A percentile compares a stretch with the other conserved stretches of the same genome.
These are phyloP conservation scores for Nesogale talazaci DNA, from an alignment of 2,113 vertebrate species.

Conservation along the genomic window DNA sequence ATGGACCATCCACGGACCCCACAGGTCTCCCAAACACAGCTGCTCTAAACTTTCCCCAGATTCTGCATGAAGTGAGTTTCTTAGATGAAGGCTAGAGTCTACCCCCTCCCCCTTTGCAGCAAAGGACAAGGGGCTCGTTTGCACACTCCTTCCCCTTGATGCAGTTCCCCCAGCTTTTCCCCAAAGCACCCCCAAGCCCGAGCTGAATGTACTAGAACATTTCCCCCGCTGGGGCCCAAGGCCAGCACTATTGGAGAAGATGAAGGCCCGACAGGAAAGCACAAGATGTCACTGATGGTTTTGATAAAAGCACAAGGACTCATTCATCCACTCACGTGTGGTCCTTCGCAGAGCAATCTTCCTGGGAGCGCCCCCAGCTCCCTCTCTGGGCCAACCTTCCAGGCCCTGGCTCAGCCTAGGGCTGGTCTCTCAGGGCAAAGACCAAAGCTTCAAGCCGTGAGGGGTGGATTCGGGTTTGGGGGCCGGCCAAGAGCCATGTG, in stretches of 20 bases:
- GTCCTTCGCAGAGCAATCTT: conserved; percentile 24
- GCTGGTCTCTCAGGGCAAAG: neutral
- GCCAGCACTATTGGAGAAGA: conserved; percentile 63
- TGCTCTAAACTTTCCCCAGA: neutral
- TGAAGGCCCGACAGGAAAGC: conserved; percentile 16
- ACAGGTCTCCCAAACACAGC: neutral
- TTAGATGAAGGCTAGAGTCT: neutral
- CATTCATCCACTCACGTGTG: neutral
- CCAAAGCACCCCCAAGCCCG: neutral
- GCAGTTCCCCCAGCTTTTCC: neutral
- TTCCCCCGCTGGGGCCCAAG: neutral
- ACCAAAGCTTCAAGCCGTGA: neutral
- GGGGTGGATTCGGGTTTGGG: neutral
- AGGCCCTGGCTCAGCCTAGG: neutral
- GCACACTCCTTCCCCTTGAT: neutral
- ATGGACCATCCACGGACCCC: neutral
- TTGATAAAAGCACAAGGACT: conserved; percentile 60
- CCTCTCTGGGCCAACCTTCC: neutral
- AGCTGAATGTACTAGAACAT: neutral
- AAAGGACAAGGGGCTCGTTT: neutral
- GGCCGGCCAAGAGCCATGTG: neutral
- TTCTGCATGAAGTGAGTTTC: neutral
- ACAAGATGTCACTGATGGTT: conserved; percentile 69
- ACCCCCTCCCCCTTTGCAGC: neutral
- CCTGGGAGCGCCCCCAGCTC: neutral